phyloP scores from a whole-genome alignment of 2,797 vertebrate species.

The Leptatherina wallacei region DNA sequence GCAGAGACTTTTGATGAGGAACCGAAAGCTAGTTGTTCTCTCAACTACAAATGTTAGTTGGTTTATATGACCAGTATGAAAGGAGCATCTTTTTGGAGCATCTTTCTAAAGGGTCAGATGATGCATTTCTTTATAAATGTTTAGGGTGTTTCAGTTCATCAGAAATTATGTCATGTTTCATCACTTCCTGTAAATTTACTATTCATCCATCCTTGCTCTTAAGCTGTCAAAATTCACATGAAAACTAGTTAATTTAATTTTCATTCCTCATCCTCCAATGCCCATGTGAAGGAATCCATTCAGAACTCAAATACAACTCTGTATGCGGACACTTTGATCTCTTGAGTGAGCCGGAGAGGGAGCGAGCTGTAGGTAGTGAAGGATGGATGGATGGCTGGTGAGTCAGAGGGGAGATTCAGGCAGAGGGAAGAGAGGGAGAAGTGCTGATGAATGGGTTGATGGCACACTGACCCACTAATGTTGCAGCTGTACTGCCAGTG shows the following conservation, averaged over 20 bases:
- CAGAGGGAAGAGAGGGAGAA: slow-evolving; percentile 61
- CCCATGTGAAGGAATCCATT: slow-evolving; percentile 33
- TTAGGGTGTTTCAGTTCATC: too few relatives aligned
- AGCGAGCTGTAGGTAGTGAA: slow-evolving; percentile 38
- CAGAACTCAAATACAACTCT: slow-evolving; percentile 16
- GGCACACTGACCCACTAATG: slow-evolving; percentile 86
- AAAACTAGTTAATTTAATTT: slow-evolving; percentile 13
- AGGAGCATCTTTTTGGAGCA: too few relatives aligned
- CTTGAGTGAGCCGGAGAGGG: slow-evolving; percentile 23
- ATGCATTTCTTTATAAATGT: too few relatives aligned
- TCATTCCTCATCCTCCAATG: slow-evolving; percentile 7
- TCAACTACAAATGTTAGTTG: too few relatives aligned
- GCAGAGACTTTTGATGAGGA: too few relatives aligned
- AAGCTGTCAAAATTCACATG: slow-evolving; percentile 13
- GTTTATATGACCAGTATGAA: too few relatives aligned
- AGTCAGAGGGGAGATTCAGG: slow-evolving; percentile 66
- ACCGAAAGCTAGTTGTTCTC: too few relatives aligned
- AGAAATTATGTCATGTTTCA: background rate
- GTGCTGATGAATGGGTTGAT: slow-evolving; percentile 79
- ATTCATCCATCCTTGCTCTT: slow-evolving; percentile 8
- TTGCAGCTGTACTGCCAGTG: slow-evolving; percentile 77
- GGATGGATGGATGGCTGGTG: slow-evolving; percentile 50
- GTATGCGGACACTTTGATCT: slow-evolving; percentile 28
- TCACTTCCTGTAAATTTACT: slow-evolving; percentile 14
- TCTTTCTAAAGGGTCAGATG: too few relatives aligned